These are phyloP conservation scores for Grammatotria lemairii DNA, from an alignment of 2,113 vertebrate genomes.

Conservation along the genomic window DNA sequence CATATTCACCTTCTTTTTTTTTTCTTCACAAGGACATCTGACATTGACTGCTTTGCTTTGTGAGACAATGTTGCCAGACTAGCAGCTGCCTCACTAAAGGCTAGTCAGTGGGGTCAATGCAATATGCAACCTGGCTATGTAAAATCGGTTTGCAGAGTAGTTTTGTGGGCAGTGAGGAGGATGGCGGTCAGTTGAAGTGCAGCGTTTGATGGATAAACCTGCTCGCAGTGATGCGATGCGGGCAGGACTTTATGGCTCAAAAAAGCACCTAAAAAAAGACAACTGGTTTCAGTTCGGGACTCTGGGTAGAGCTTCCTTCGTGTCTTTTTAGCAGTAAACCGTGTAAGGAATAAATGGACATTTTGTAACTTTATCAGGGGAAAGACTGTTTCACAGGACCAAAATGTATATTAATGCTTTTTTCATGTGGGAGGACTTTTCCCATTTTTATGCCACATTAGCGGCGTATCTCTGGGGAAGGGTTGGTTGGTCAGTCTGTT, in stretches of 20 bases:
- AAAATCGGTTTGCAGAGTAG: not conserved
- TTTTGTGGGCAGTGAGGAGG: not conserved
- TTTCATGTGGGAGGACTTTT: not conserved
- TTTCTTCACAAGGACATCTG: not conserved
- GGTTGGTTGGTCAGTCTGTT: not conserved
- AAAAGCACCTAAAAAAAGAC: not conserved
- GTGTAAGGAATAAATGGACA: not conserved
- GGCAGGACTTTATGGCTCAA: not conserved
- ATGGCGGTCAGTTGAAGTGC: not conserved
- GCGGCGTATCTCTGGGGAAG: not conserved
- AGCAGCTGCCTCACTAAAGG: not conserved
- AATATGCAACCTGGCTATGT: not conserved
- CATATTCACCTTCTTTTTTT: not conserved
- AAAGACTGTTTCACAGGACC: not conserved
- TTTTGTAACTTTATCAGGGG: not conserved
- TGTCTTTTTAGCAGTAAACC: not conserved
- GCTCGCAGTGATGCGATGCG: not conserved
- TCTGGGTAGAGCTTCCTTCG: not conserved
- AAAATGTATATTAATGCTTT: not conserved
- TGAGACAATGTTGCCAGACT: conserved; percentile 2
- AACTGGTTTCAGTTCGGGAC: conserved; percentile 4
- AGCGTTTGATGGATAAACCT: not conserved
- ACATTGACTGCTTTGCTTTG: conserved; percentile 8
- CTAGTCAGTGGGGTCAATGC: not conserved
- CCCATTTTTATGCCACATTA: not conserved